These are phyloP conservation scores for Cepphus grylle DNA, from an alignment of 2,113 vertebrate genomes.

Conservation along the genomic window DNA sequence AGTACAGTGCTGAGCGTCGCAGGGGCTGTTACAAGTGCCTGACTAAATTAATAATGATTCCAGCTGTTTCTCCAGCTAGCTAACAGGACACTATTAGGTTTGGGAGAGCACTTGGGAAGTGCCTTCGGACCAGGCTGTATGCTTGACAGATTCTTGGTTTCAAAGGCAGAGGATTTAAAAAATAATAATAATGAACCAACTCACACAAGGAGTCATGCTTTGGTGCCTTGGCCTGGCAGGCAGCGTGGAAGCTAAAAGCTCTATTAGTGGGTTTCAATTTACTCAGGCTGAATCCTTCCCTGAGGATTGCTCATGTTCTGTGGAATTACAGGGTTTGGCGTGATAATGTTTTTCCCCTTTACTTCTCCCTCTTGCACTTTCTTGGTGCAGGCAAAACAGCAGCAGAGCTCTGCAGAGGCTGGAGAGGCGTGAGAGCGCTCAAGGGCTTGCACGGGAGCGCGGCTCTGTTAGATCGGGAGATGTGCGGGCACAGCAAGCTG, in stretches of 20 bases:
- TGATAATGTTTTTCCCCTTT: background rate
- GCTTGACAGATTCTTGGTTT: background rate
- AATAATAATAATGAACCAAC: background rate
- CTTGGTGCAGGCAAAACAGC: background rate
- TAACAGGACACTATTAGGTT: background rate
- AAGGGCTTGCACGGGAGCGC: background rate
- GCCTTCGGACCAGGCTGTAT: background rate
- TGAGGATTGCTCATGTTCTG: background rate
- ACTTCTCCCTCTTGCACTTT: background rate
- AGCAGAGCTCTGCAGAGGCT: background rate
- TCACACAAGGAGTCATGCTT: background rate
- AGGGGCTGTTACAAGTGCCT: background rate
- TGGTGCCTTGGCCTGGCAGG: background rate
- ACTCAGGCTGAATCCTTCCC: background rate
- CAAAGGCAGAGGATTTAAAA: background rate
- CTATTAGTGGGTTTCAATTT: slow-evolving; percentile 6
- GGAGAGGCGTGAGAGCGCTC: rapidly evolving
- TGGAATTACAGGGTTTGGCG: background rate
- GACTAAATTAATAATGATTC: background rate
- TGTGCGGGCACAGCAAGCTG: no score
- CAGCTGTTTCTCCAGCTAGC: background rate
- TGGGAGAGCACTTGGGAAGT: background rate
- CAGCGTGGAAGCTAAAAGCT: background rate
- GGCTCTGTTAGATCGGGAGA: background rate
- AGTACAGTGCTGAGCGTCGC: background rate